Base-by-base conservation (phyloP, 1,140 invertebrate species). In the Limonius californicus region DNA sequence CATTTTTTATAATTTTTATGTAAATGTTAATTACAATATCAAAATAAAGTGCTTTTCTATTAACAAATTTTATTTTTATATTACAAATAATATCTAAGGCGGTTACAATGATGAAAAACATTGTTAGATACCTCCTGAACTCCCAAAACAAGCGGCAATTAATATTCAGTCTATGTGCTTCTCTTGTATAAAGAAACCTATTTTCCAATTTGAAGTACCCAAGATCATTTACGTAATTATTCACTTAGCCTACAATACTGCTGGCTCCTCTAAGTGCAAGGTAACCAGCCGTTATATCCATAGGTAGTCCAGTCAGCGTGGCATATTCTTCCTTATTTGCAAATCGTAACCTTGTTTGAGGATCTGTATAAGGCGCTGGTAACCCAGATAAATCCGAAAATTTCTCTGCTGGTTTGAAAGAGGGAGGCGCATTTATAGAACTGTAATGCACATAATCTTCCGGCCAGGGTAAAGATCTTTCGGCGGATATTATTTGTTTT, bases 361-460 rank as follows among this genome's bases (percentile, higher is more conserved):
- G 90, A 83, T 96, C 93, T 68, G 89, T 90, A 70, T 96, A 97
- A 47, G 88, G 88, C 47, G 92, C 87, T 54, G 86, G 84, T 55
- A 96, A 73, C 0, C 94, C 94, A 67, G 92, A 95, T 57, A 96
- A 88, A 74, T 97, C 94, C 0, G 94, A 96, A 78, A 96, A 96
- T 72, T 95, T 96, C 74, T 95, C 95, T 1, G 90, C 85, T 19
- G 94, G 94, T 75, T 87, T 89, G 68, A 95, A 92, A 59, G 92
- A 92, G 32, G 93, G 92, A 15, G 92, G 92, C 27, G 92, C 92
- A 80, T 95, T 94, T 62, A 97, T 89, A 39, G 85, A 86, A 72
- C 87, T 88, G 77, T 92, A 91, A 63, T 88, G 81, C 66, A 90
- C 82, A 16, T 81, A 77, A 71, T 88, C 83, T 60, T 82, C 77